Base-by-base conservation (phyloP, 2,797 vertebrate species). In the Helarctos malayanus region DNA sequence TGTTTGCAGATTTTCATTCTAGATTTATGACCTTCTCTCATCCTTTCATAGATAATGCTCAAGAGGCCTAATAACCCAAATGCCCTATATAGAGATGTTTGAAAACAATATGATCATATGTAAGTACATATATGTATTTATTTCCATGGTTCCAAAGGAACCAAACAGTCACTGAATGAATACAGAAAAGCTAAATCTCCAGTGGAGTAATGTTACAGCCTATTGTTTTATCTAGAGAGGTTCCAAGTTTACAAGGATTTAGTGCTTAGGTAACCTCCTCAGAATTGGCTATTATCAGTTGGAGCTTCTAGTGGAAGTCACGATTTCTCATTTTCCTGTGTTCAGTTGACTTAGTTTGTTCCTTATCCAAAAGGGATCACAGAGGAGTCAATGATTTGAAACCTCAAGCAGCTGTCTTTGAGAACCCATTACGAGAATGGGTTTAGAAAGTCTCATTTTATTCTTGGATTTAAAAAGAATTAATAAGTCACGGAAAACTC, bases 131-230 rank as follows among this genome's bases (percentile, higher is more conserved):
- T 41, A 81, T 19, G 29, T n/a, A 19, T n/a, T 41, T 7, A 54
- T 68, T 81, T n/a, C 35, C 27, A 68, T n/a, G 47, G 79, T 56
- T 80, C 54, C 63, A 54, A 91, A 81, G 49, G 61, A 91, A 80
- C 49, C 13, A 32, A 9, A 7, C 15, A 13, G 19, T 27, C 21
- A n/a, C 14, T 68, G 54, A 23, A 29, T 23, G 25, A 47, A 56
- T 25, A 80, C 27, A 80, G 35, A 81, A 68, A 80, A 41, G 35
- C 16, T 14, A 19, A n/a, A 25, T 8, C 19, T 45, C 61, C 19
- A n/a, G 49, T 2, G 4, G 1, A 69, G 47, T 15, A 45, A 29
- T 56, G 10, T 25, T 56, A 18, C 6, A 45, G 29, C 5, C 38
- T 68, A 35, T 45, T 69, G 32, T 91, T 45, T 57, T 69, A 32